These are phyloP conservation scores for Falco punctatus DNA, from an alignment of 2,113 vertebrate species.

Conservation along the genomic window DNA sequence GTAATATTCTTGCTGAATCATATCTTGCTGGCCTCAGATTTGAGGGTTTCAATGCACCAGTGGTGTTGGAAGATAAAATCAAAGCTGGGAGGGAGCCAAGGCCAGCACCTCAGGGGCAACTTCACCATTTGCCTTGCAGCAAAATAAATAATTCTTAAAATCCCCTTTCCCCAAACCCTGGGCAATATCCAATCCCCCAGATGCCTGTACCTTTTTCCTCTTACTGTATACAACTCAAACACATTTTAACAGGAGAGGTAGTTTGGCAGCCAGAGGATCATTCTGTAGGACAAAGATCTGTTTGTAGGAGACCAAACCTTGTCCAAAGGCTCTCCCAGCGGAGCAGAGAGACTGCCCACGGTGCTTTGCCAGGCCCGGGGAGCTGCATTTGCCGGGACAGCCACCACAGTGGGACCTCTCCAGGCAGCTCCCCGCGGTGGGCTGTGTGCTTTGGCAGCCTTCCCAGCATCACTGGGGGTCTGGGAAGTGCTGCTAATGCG, in stretches of 20 bases:
- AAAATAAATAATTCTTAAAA: neutral
- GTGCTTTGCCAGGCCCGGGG: fast-evolving
- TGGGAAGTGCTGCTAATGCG: fast-evolving
- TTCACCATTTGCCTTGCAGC: neutral
- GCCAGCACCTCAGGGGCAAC: neutral
- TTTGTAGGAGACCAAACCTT: neutral
- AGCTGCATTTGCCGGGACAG: fast-evolving
- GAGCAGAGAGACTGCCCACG: fast-evolving
- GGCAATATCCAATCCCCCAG: neutral
- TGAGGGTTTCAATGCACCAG: neutral
- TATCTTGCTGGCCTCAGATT: neutral
- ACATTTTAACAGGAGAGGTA: neutral
- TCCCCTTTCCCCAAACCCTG: neutral
- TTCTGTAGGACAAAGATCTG: neutral
- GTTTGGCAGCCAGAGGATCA: neutral
- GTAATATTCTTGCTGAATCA: neutral
- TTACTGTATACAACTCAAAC: neutral
- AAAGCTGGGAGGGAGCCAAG: neutral
- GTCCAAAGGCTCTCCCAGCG: neutral
- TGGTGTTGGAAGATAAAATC: neutral
- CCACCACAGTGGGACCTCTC: fast-evolving
- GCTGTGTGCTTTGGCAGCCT: neutral
- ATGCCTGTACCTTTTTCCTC: neutral
- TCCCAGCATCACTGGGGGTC: neutral
- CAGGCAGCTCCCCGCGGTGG: fast-evolving